A percentile compares a stretch with the other conserved stretches of the same genome.
phyloP scores from a whole-genome alignment of 2,113 vertebrate species.

The Mungos mungo region DNA sequence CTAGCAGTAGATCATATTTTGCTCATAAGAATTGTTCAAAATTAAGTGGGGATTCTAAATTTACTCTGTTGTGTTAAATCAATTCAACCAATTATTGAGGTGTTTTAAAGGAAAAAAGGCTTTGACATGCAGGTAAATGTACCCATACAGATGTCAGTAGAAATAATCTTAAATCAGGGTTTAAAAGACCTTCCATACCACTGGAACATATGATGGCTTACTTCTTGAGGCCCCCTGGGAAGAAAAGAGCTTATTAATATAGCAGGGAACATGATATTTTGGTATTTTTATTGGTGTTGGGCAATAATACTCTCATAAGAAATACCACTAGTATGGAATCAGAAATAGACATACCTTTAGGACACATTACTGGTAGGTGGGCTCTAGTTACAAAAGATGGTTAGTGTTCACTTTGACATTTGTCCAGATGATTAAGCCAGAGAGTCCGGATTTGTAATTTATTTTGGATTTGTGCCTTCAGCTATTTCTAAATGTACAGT shows the following conservation, averaged over 20 bases:
- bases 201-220: not conserved
- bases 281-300: slow-evolving; percentile 25
- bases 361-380: not conserved
- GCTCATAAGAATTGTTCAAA: not conserved
- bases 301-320: not conserved
- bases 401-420: not conserved
- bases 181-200: not conserved
- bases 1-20: slow-evolving; percentile 15
- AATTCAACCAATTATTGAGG: not conserved
- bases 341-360: not conserved
- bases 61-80: not conserved
- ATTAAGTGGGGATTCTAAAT: not conserved
- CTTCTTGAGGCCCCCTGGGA: not conserved
- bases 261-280: slow-evolving; percentile 32
- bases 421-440: not conserved
- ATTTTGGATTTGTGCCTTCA: not conserved
- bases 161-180: not conserved
- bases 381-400: not conserved
- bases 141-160: not conserved
- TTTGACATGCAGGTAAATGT: not conserved
- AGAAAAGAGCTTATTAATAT: slow-evolving; percentile 25
- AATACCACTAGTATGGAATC: slow-evolving; percentile 8
- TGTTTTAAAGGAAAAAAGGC: not conserved
- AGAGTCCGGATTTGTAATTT: not conserved
- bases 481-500: not conserved